Conservation (phyloP, 2,888 invertebrate genomes). For the Chymomyza caudatula region DNA sequence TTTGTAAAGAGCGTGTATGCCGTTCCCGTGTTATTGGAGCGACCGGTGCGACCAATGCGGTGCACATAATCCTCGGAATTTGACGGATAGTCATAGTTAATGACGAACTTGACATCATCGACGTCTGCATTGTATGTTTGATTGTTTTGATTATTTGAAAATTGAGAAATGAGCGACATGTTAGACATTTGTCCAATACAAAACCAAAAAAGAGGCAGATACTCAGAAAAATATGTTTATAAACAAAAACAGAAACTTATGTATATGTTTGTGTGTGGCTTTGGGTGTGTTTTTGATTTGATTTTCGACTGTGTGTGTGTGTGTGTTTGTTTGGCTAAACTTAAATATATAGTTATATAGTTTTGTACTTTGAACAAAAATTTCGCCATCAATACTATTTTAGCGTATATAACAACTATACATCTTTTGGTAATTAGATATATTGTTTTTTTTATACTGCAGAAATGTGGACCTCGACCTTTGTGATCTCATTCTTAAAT, state of each 20-base stretch:
- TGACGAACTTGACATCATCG: slow-evolving; percentile 99
- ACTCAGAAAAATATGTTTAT: not conserved
- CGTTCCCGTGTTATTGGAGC: slow-evolving; percentile 94
- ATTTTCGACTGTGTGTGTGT: not conserved
- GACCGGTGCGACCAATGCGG: slow-evolving; percentile 96
- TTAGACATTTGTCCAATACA: slow-evolving; percentile 48
- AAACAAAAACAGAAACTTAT: slow-evolving; percentile 49
- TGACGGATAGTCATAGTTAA: slow-evolving; percentile 98
- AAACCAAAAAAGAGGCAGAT: slow-evolving; percentile 16
- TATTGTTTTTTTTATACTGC: slow-evolving; percentile 69
- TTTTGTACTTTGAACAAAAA: slow-evolving; percentile 76
- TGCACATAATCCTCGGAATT: slow-evolving; percentile 97
- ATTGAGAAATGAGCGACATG: slow-evolving; percentile 61
- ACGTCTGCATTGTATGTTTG: slow-evolving; percentile 85
- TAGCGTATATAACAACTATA: slow-evolving; percentile 72
- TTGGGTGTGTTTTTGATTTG: slow-evolving; percentile 5
- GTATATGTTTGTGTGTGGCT: not conserved
- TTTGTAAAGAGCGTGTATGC: slow-evolving; percentile 98
- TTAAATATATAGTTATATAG: not conserved
- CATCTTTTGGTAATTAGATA: slow-evolving; percentile 60
- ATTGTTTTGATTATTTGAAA: slow-evolving; percentile 56
- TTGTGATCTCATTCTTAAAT: slow-evolving; percentile 62
- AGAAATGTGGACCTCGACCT: slow-evolving; percentile 78
- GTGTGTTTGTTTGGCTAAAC: slow-evolving; percentile 1
- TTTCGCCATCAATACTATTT: slow-evolving; percentile 76